These are phyloP conservation scores for Subacronicta megacephala DNA, from an alignment of 2,888 invertebrate genomes.

Conservation along the genomic window DNA sequence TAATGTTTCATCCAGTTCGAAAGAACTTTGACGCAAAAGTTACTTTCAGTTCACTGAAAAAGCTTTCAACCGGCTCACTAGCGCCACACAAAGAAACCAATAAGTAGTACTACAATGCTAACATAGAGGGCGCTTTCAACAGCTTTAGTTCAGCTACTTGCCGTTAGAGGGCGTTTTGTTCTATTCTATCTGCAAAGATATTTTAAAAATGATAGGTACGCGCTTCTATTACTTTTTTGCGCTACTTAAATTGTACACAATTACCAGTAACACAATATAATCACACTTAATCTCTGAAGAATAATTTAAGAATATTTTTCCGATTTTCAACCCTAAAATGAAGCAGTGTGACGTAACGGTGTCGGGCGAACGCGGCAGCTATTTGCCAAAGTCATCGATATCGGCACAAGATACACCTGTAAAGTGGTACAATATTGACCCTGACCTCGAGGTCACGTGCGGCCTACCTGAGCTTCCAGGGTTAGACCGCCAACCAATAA, in stretches of 20 bases:
- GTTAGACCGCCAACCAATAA: constrained; percentile 65
- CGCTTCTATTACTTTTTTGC: too few species aligned
- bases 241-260: too few species aligned
- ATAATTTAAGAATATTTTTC: not conserved
- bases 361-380: constrained; percentile 46
- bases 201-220: too few species aligned
- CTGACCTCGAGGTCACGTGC: constrained; percentile 80
- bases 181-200: too few species aligned
- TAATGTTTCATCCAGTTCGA: too few species aligned
- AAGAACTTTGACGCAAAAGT: constrained; percentile 13
- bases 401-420: constrained; percentile 51
- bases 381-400: constrained; percentile 71
- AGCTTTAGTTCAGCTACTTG: constrained; percentile 63
- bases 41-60: constrained; percentile 28
- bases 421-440: constrained; percentile 61
- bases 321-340: constrained; percentile 26
- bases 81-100: constrained; percentile 38
- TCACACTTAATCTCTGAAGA: not conserved
- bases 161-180: constrained; percentile 69
- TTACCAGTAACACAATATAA: not conserved
- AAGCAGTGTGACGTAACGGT: constrained; percentile 40
- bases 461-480: constrained; percentile 65
- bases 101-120: constrained; percentile 4
- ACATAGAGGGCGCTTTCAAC: constrained; percentile 68
- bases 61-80: constrained; percentile 28